Conservation (phyloP, 2,113 vertebrate species). For the Gracilinanus agilis region DNA sequence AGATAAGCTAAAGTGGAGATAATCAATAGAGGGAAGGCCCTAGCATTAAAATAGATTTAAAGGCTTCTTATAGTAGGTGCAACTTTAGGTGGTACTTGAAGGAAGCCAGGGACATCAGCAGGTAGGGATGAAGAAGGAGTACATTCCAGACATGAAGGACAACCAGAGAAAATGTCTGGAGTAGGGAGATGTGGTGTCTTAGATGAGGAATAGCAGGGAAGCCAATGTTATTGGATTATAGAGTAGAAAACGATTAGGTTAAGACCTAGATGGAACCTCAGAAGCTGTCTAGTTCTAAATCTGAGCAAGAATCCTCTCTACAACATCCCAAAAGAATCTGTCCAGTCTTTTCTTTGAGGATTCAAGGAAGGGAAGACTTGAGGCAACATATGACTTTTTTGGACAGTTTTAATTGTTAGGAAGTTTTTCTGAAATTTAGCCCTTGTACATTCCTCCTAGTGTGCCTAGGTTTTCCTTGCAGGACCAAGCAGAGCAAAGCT, state of each 20-base stretch:
- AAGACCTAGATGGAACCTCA: not conserved
- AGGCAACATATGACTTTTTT: no score
- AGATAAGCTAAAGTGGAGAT: not conserved
- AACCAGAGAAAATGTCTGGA: not conserved
- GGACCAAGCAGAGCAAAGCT: no score
- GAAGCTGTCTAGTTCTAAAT: not conserved
- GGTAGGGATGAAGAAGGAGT: not conserved
- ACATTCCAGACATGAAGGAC: not conserved
- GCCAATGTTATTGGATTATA: not conserved
- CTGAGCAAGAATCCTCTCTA: no score
- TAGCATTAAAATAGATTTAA: not conserved
- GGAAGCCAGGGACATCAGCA: not conserved
- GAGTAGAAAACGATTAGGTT: not conserved
- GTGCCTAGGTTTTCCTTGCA: no score
- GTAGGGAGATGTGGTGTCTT: not conserved
- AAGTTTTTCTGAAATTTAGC: no score
- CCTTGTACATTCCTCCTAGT: no score
- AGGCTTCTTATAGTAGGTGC: not conserved
- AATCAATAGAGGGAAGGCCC: not conserved
- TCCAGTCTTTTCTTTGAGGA: no score
- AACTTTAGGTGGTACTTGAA: not conserved
- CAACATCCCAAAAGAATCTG: no score
- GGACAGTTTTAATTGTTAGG: no score
- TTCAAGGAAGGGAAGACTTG: no score
- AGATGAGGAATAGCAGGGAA: not conserved